These are phyloP conservation scores for Dendrocincla tyrannina DNA, from an alignment of 2,797 vertebrate species.

Conservation along the genomic window DNA sequence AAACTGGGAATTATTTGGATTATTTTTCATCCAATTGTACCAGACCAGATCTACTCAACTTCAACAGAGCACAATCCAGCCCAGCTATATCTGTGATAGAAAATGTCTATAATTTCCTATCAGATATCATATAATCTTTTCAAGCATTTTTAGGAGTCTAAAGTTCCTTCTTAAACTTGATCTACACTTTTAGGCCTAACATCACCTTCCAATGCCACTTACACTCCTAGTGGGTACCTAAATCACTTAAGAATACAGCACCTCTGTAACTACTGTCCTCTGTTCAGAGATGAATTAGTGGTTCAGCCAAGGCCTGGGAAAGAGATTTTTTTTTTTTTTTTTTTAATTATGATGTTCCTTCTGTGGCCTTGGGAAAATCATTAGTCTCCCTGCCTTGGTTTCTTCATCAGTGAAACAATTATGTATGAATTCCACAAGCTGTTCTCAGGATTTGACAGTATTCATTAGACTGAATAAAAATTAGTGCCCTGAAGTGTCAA, in stretches of 20 bases:
- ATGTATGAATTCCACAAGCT: constrained; percentile 70
- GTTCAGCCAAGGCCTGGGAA: constrained; percentile 35
- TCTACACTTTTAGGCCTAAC: not conserved
- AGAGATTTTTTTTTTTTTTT: not conserved
- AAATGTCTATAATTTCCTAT: not conserved
- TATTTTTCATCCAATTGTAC: not conserved
- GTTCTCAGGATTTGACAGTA: constrained; percentile 69
- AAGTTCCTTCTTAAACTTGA: not conserved
- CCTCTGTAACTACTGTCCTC: not conserved
- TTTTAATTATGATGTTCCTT: constrained; percentile 52
- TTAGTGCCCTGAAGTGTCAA: constrained; percentile 65
- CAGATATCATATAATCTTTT: not conserved
- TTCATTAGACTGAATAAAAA: constrained; percentile 69
- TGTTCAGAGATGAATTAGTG: constrained; percentile 20
- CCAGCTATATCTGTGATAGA: not conserved
- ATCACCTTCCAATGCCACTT: not conserved
- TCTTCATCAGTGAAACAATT: constrained; percentile 70
- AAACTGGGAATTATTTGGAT: not conserved
- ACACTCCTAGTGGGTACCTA: not conserved
- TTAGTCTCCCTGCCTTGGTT: constrained; percentile 50
- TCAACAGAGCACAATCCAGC: not conserved
- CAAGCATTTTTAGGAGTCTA: not conserved
- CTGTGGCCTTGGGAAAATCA: constrained; percentile 64
- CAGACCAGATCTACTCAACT: not conserved
- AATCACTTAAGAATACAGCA: not conserved